Conservation (phyloP, 2,113 vertebrate genomes). For the Terrapene triunguis region DNA sequence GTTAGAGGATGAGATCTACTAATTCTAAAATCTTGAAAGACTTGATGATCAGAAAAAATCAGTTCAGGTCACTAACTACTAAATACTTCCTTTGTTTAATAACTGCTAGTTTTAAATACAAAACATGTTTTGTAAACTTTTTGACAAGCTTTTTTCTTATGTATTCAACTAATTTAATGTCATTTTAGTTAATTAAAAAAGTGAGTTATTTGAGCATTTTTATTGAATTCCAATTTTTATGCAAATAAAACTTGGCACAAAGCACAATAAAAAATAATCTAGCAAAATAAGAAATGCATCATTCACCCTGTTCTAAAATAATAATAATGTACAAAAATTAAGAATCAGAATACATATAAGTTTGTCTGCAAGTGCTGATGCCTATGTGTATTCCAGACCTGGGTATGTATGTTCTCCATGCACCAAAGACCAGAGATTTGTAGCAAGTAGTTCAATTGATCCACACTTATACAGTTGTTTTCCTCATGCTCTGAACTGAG, state of each 20-base stretch:
- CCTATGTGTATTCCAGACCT: background rate
- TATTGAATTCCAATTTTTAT: background rate
- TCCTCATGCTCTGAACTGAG: background rate
- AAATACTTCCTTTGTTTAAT: background rate
- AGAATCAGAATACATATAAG: no score
- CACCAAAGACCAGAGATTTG: background rate
- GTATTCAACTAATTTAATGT: background rate
- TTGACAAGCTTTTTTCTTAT: background rate
- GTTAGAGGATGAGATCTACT: background rate
- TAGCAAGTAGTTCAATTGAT: background rate
- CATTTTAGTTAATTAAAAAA: background rate
- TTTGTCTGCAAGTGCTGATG: background rate
- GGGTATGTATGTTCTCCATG: background rate
- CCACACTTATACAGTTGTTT: background rate
- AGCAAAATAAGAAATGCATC: background rate
- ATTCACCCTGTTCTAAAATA: background rate
- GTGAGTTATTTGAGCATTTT: background rate
- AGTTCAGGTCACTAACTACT: no score
- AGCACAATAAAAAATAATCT: background rate
- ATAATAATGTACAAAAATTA: background rate
- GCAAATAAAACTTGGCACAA: background rate
- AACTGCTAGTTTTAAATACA: background rate
- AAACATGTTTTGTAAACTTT: background rate
- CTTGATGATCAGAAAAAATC: background rate
- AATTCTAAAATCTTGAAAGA: background rate